phyloP scores from a whole-genome alignment of 2,113 vertebrate species.

The Spheniscus mendiculus region DNA sequence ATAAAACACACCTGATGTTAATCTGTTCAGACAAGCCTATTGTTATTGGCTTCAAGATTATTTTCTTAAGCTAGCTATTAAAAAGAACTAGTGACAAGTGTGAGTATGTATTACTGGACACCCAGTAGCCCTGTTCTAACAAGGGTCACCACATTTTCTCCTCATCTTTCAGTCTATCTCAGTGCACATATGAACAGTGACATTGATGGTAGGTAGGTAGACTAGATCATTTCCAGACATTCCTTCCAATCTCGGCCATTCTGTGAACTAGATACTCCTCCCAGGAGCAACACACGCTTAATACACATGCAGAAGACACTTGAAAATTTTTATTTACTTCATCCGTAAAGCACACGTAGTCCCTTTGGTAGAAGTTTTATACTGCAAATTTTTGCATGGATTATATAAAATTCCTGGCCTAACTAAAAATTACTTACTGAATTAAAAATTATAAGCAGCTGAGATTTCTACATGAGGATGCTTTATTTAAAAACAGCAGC shows the following conservation, averaged over 20 bases:
- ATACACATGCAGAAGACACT: neutral
- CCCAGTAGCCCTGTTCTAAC: neutral
- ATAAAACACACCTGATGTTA: neutral
- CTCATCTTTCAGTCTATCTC: neutral
- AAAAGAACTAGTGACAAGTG: neutral
- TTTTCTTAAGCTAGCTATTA: neutral
- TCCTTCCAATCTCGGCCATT: neutral
- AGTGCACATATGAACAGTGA: accelerated
- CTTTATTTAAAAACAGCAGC: neutral
- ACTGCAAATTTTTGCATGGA: neutral
- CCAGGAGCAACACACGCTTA: neutral
- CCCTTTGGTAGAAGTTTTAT: neutral
- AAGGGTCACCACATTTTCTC: neutral
- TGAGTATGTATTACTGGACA: neutral
- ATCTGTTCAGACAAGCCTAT: neutral
- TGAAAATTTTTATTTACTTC: neutral
- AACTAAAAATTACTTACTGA: neutral
- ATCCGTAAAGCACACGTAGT: accelerated
- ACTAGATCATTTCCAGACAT: neutral
- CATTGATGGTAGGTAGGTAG: accelerated
- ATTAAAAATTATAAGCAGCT: neutral
- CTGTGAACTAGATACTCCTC: neutral
- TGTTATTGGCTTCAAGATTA: neutral
- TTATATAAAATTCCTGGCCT: neutral
- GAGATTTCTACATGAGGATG: neutral